Evolutionary conservation across 2,797 vertebrate genomes (phyloP).

Genomic region (Octomys mimax): DNA sequence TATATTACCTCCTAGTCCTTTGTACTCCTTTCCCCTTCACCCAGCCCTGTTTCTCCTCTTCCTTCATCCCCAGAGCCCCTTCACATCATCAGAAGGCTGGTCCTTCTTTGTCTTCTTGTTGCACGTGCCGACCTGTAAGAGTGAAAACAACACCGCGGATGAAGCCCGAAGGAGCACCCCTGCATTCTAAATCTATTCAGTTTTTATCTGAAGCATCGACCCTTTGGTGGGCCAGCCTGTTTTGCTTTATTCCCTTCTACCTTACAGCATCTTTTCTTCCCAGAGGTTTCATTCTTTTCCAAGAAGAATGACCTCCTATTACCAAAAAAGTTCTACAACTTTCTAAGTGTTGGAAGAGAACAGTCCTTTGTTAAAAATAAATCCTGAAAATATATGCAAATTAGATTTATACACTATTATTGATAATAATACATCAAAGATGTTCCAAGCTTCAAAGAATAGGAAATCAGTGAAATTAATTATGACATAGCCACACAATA

Average conservation of each 20-base stretch:
- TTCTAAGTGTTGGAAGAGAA: background rate
- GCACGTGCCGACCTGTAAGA: background rate
- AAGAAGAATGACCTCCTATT: background rate
- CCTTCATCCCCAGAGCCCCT: background rate
- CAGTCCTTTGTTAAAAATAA: background rate
- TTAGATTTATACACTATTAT: background rate
- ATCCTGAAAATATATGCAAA: background rate
- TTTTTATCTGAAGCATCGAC: background rate
- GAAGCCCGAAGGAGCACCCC: background rate
- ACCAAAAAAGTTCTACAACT: background rate
- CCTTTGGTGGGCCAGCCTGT: background rate
- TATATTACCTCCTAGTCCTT: background rate
- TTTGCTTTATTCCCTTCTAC: background rate
- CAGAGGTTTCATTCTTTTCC: background rate
- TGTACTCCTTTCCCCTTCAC: background rate
- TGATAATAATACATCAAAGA: background rate
- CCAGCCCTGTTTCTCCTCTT: background rate
- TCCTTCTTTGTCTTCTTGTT: background rate
- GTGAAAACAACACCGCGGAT: background rate
- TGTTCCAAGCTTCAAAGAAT: background rate
- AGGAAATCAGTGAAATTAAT: conserved; percentile 21
- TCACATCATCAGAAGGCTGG: background rate
- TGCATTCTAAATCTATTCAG: background rate
- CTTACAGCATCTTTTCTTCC: background rate
- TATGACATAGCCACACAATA: background rate